These are phyloP conservation scores for Lamellibrachia satsuma DNA, from an alignment of 2,888 invertebrate genomes.

Conservation along the genomic window DNA sequence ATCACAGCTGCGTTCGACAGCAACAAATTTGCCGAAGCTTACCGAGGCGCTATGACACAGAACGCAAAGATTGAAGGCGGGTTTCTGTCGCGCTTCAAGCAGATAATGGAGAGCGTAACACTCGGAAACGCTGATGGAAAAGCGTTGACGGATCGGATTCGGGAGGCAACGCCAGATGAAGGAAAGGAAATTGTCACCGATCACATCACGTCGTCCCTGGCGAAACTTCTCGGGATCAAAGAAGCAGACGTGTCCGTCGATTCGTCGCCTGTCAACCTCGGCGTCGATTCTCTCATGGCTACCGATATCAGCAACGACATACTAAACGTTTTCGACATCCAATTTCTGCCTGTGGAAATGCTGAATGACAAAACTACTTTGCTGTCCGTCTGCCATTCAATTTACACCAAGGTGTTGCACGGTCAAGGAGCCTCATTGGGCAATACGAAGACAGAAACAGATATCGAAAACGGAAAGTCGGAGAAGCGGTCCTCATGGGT, in stretches of 20 bases:
- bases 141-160: neutral
- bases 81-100: neutral
- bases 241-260: neutral
- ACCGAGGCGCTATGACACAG: neutral
- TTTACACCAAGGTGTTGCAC: neutral
- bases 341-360: neutral
- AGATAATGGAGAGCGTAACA: neutral
- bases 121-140: neutral
- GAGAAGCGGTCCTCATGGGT: neutral
- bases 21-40: neutral
- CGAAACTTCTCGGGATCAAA: neutral
- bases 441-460: neutral
- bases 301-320: neutral
- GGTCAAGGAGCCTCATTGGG: neutral
- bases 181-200: neutral
- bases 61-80: neutral
- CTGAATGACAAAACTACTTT: neutral
- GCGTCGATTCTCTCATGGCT: neutral
- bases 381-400: neutral
- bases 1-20: neutral
- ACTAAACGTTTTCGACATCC: neutral
- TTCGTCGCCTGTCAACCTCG: neutral
- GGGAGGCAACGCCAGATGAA: neutral
- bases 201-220: neutral
- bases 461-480: neutral